Evolutionary conservation across 30 jellyfish, hydroid and myxozoan species (phyloP).

Genomic region (Cassiopea xamachana): DNA sequence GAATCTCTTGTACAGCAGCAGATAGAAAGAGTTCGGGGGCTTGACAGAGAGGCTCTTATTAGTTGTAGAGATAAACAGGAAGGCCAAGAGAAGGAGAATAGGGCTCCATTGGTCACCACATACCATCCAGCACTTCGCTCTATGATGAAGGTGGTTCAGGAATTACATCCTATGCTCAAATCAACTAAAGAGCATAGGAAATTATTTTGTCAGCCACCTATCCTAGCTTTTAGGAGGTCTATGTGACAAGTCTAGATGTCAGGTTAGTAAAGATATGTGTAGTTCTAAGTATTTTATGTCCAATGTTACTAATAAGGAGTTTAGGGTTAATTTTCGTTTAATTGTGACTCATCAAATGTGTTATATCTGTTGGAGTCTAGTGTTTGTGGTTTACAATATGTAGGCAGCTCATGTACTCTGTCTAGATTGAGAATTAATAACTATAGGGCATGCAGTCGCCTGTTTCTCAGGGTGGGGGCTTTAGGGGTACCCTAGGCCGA

Average conservation of each 20-base stretch:
- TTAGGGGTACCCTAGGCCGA: background rate
- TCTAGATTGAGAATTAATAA: background rate
- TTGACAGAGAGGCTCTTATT: background rate
- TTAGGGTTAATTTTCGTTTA: too few relatives aligned
- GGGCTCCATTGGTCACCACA: constrained; percentile 10
- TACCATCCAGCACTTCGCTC: constrained; percentile 24
- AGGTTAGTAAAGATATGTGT: background rate
- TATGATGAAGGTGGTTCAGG: background rate
- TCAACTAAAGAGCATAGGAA: background rate
- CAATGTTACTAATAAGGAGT: background rate
- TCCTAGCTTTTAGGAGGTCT: background rate
- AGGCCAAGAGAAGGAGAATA: background rate
- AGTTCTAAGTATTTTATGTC: background rate
- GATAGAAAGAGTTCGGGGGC: background rate
- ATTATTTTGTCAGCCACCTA: constrained; percentile 17
- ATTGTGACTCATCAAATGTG: too few relatives aligned
- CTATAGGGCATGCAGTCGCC: background rate
- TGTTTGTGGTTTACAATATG: too few relatives aligned
- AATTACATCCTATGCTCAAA: constrained; percentile 5
- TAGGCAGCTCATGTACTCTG: background rate
- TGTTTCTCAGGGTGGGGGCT: background rate
- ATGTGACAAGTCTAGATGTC: constrained; percentile 14
- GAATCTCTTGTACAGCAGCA: background rate
- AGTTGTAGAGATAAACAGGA: background rate
- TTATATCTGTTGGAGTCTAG: too few relatives aligned